A percentile compares a stretch with the other conserved stretches of the same genome.
Evolutionary conservation across 2,797 vertebrate genomes (phyloP).

Genomic region (Xenentodon cancila): DNA sequence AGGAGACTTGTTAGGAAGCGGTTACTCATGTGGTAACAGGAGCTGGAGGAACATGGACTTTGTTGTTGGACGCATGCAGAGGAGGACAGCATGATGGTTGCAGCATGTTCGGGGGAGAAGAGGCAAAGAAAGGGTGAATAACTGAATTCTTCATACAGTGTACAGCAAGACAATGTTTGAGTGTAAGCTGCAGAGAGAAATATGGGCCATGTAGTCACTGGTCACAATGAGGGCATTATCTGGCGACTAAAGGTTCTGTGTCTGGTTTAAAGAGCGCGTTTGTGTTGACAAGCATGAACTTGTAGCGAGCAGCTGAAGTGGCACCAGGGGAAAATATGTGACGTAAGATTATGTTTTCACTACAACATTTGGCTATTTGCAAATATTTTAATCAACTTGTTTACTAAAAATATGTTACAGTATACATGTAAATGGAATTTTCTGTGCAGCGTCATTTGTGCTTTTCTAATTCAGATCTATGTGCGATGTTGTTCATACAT

Average conservation of each 20-base stretch:
- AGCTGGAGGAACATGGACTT: slow-evolving; percentile 25
- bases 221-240: slow-evolving; percentile 57
- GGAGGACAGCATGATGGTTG: slow-evolving; percentile 42
- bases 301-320: slow-evolving; percentile 17
- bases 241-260: slow-evolving; percentile 21
- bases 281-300: slow-evolving; percentile 8
- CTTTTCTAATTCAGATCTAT: too few relatives aligned
- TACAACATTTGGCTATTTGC: neutral
- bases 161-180: slow-evolving; percentile 33
- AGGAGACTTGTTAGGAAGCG: slow-evolving; percentile 40
- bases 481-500: too few relatives aligned
- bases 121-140: too few relatives aligned
- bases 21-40: slow-evolving; percentile 24
- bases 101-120: slow-evolving; percentile 34
- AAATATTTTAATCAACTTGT: neutral
- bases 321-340: neutral
- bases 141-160: slow-evolving; percentile 29
- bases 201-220: slow-evolving; percentile 25
- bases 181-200: slow-evolving; percentile 25
- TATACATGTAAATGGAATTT: neutral
- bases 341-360: slow-evolving; percentile 7
- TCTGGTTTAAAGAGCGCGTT: slow-evolving; percentile 29
- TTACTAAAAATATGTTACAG: neutral
- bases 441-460: too few relatives aligned
- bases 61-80: slow-evolving; percentile 34